phyloP scores from a whole-genome alignment of 2,888 invertebrate species.

The Stegophylla sp. region DNA sequence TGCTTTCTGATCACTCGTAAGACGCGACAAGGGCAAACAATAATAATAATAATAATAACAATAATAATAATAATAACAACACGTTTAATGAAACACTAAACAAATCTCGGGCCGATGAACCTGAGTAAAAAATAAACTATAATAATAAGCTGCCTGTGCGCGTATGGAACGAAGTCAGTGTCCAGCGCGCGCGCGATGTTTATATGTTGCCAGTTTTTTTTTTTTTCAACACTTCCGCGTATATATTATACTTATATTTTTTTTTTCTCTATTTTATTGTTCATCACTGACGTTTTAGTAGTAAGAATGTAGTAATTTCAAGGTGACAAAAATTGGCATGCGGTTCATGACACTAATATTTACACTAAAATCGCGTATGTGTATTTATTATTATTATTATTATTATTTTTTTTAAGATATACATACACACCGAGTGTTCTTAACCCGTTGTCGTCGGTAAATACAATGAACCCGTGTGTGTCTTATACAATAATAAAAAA shows the following conservation, averaged over 20 bases:
- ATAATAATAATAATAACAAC: not conserved
- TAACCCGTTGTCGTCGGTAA: not conserved
- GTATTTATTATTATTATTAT: not conserved
- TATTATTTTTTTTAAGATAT: not conserved
- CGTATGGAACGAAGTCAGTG: constrained; percentile 27
- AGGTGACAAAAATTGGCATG: constrained; percentile 52
- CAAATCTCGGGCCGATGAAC: constrained; percentile 43
- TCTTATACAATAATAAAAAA: not conserved
- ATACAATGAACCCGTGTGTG: constrained; percentile 31
- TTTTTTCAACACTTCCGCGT: constrained; percentile 46
- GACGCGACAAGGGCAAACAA: constrained; percentile 10
- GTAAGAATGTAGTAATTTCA: constrained; percentile 18
- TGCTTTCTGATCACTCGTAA: not conserved
- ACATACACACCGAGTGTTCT: constrained; percentile 34
- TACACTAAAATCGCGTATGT: constrained; percentile 17
- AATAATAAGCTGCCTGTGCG: not conserved
- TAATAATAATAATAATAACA: constrained; percentile 2
- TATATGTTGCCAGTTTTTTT: constrained; percentile 35
- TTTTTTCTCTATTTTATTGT: constrained; percentile 27
- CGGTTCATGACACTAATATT: constrained; percentile 40
- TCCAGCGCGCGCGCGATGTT: constrained; percentile 24
- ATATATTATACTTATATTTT: not conserved
- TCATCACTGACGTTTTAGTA: constrained; percentile 20
- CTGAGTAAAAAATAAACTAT: constrained; percentile 26
- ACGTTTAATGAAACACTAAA: constrained; percentile 14